Conservation (phyloP, 2,113 vertebrate genomes). For the Mesoclemmys tuberculata region DNA sequence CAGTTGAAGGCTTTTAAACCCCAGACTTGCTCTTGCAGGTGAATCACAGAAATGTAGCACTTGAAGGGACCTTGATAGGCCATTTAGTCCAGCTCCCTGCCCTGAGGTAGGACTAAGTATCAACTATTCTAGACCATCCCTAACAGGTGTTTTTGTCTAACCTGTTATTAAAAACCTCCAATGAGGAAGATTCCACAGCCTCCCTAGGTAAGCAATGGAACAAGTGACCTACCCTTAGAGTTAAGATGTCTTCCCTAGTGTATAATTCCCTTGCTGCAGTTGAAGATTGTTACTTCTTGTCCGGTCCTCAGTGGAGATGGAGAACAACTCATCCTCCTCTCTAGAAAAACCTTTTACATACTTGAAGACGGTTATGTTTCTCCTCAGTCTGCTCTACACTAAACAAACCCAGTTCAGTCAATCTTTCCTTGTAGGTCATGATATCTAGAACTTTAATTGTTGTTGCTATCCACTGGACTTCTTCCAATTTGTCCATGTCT, state of each 20-base stretch:
- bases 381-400: background rate
- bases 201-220: background rate
- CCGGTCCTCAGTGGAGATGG: background rate
- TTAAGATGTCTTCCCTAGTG: background rate
- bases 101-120: background rate
- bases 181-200: background rate
- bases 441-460: no score
- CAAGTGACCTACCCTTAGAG: background rate
- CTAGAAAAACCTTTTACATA: background rate
- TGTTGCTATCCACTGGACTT: background rate
- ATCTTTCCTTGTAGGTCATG: background rate
- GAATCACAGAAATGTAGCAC: background rate
- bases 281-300: background rate
- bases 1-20: background rate
- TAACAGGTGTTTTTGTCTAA: no score
- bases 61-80: background rate
- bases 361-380: background rate
- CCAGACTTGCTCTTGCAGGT: background rate
- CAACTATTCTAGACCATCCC: no score
- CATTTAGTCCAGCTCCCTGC: background rate
- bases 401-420: background rate
- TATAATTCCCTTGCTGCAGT: background rate
- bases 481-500: background rate
- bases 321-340: background rate
- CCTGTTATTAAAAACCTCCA: background rate